phyloP scores from a whole-genome alignment of 2,113 vertebrate genomes.

The Thermophis baileyi region DNA sequence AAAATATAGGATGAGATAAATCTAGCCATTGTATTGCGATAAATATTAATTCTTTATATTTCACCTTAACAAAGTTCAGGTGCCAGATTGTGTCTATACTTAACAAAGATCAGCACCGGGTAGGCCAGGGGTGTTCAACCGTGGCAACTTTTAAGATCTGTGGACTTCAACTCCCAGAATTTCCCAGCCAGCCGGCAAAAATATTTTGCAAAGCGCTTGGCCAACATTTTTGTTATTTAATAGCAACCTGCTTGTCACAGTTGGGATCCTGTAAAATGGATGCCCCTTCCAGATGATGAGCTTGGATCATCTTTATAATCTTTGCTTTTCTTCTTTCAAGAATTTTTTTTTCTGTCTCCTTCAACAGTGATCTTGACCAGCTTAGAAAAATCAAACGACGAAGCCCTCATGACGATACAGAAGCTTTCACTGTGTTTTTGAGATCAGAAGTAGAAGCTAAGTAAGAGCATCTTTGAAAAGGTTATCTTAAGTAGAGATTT shows the following conservation, averaged over 20 bases:
- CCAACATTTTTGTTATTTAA: background rate
- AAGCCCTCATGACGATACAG: slow-evolving; percentile 95
- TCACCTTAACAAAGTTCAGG: too few species aligned
- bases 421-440: slow-evolving; percentile 94
- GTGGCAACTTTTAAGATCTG: too few species aligned
- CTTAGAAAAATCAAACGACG: slow-evolving; percentile 89
- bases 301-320: background rate
- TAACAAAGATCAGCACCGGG: too few species aligned
- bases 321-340: background rate
- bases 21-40: too few species aligned
- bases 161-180: too few species aligned
- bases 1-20: too few species aligned
- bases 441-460: slow-evolving; percentile 94
- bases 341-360: slow-evolving; percentile 15
- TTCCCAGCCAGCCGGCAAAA: too few species aligned
- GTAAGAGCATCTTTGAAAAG: slow-evolving; percentile 69
- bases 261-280: background rate
- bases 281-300: background rate
- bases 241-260: background rate
- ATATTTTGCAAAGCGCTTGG: background rate
- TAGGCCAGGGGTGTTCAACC: too few species aligned
- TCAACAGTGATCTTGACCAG: slow-evolving; percentile 87
- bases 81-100: too few species aligned
- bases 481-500: background rate
- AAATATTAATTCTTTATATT: too few species aligned